phyloP scores from a whole-genome alignment of 2,113 vertebrate genomes.

The Muscicapa adusta region DNA sequence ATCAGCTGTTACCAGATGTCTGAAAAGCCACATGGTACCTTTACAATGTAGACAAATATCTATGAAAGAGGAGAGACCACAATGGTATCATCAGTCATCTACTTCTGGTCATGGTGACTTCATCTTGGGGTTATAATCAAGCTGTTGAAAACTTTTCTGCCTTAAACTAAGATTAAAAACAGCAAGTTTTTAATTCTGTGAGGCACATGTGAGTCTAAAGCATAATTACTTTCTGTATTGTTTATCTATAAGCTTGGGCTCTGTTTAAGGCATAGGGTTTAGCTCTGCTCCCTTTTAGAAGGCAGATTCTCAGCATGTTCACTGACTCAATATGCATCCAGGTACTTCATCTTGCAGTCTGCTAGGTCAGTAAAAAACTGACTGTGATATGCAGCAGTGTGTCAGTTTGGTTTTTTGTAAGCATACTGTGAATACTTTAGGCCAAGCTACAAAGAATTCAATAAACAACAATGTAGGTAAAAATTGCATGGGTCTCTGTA shows the following conservation, averaged over 20 bases:
- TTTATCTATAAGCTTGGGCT: neutral
- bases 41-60: neutral
- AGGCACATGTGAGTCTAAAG: neutral
- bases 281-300: neutral
- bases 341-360: neutral
- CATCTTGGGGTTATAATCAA: neutral
- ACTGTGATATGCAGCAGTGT: neutral
- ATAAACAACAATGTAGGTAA: neutral
- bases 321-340: neutral
- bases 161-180: neutral
- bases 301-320: neutral
- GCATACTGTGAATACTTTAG: neutral
- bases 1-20: neutral
- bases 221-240: neutral
- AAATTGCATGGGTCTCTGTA: neutral
- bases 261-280: neutral
- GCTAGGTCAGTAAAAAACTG: neutral
- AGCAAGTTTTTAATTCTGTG: neutral
- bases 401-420: neutral
- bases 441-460: neutral
- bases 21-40: neutral
- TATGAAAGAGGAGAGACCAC: neutral
- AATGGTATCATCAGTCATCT: neutral
- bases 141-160: neutral
- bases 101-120: neutral